These are phyloP conservation scores for Drosophila stalkeri DNA, from an alignment of 2,888 invertebrate genomes.

Conservation along the genomic window DNA sequence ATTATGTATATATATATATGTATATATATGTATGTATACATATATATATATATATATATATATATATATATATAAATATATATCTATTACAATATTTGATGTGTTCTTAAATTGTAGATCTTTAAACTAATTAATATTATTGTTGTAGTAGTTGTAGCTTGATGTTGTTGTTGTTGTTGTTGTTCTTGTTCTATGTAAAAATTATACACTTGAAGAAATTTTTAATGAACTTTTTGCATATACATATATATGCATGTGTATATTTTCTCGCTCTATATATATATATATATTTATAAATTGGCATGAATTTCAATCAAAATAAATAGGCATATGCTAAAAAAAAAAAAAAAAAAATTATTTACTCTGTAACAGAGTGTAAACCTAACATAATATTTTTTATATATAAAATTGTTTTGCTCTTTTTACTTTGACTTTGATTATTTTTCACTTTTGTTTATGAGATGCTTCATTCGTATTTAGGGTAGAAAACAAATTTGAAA, in stretches of 20 bases:
- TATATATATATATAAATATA: background rate
- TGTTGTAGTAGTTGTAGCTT: conserved; percentile 15
- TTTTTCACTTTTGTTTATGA: conserved; percentile 41
- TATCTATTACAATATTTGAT: conserved; percentile 35
- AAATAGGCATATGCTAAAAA: conserved; percentile 47
- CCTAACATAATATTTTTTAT: background rate
- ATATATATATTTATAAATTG: conserved; percentile 8
- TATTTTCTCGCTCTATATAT: background rate
- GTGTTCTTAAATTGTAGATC: conserved; percentile 48
- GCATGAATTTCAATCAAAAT: conserved; percentile 58
- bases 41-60: background rate
- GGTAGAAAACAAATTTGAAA: background rate
- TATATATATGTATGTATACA: background rate
- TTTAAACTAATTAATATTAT: conserved; percentile 35
- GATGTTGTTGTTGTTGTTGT: conserved; percentile 15
- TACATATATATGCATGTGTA: background rate
- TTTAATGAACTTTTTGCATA: conserved; percentile 55
- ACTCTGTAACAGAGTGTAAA: background rate
- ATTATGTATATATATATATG: background rate
- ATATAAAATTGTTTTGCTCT: conserved; percentile 14
- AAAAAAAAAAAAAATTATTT: conserved; percentile 13
- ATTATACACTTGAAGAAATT: conserved; percentile 65
- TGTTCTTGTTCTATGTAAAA: conserved; percentile 60
- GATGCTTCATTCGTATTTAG: conserved; percentile 64
- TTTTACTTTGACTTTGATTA: conserved; percentile 16